Evolutionary conservation across 2,888 invertebrate genomes (phyloP).

Genomic region (Rotaria sp.): DNA sequence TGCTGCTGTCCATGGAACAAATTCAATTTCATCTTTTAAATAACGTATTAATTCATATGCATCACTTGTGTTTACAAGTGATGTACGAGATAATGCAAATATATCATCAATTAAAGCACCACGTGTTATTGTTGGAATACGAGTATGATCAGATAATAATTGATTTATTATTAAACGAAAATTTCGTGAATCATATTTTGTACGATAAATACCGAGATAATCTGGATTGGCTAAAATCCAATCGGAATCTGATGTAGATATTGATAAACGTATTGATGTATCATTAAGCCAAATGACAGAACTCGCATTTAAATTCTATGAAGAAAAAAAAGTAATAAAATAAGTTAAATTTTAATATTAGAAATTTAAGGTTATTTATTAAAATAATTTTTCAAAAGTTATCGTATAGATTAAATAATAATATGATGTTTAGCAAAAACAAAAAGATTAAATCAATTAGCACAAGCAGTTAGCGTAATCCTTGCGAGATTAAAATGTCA

Average conservation of each 20-base stretch:
- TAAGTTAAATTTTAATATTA: too few species aligned
- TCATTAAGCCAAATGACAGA: neutral
- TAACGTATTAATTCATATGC: conserved; percentile 75
- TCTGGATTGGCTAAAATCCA: conserved; percentile 1
- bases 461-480: too few species aligned
- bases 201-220: conserved; percentile 9
- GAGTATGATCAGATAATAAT: neutral
- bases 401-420: too few species aligned
- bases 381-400: too few species aligned
- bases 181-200: conserved; percentile 2
- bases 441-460: too few species aligned
- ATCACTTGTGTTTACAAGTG: conserved; percentile 41
- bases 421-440: too few species aligned
- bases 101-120: conserved; percentile 20
- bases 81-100: neutral
- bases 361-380: too few species aligned
- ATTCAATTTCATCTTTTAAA: conserved; percentile 67
- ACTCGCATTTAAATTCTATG: neutral
- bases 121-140: conserved; percentile 2
- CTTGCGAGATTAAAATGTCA: too few species aligned
- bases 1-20: conserved; percentile 78
- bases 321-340: neutral
- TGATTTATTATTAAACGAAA: neutral
- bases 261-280: neutral
- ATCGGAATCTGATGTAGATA: neutral